Conservation (phyloP, 2,888 invertebrate genomes). For the Sisyra nigra region DNA sequence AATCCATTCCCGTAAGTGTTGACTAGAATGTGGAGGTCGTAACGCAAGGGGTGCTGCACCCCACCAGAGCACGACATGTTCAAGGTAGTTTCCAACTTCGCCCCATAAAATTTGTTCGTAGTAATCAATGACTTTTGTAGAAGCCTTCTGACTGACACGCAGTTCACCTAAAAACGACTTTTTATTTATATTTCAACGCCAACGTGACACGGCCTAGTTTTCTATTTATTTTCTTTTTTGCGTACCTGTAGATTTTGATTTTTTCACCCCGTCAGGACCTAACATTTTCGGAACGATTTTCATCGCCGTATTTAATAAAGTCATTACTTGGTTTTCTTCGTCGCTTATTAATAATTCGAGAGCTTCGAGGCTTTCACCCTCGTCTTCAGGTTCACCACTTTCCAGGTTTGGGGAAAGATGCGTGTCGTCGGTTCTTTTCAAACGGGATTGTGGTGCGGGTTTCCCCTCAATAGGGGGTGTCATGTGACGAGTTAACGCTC, state of each 20-base stretch:
- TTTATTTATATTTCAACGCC: background rate
- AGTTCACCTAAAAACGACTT: conserved; percentile 30
- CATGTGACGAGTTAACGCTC: conserved; percentile 54
- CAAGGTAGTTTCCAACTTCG: conserved; percentile 61
- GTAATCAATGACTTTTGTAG: conserved; percentile 46
- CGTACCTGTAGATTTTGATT: conserved; percentile 29
- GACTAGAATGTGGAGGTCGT: conserved; percentile 43
- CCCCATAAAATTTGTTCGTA: conserved; percentile 67
- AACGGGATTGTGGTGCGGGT: conserved; percentile 25
- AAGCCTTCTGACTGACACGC: conserved; percentile 40
- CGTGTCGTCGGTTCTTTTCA: conserved; percentile 26
- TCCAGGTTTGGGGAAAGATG: no score
- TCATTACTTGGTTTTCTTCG: conserved; percentile 50
- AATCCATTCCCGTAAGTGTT: conserved; percentile 48
- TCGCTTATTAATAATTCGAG: conserved; percentile 47
- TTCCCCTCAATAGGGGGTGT: conserved; percentile 34
- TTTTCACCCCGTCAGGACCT: conserved; percentile 42
- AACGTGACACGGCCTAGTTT: background rate
- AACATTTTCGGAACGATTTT: conserved; percentile 40
- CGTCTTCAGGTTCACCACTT: conserved; percentile 10
- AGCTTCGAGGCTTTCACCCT: conserved; percentile 33
- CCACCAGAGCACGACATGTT: conserved; percentile 77
- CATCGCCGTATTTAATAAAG: conserved; percentile 39
- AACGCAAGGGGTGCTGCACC: conserved; percentile 54
- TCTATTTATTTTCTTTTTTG: no score